Percentiles rank a stretch among this genome's conserved stretches.
phyloP scores from a whole-genome alignment of 2,797 vertebrate genomes.

The Onychomys leucogaster region DNA sequence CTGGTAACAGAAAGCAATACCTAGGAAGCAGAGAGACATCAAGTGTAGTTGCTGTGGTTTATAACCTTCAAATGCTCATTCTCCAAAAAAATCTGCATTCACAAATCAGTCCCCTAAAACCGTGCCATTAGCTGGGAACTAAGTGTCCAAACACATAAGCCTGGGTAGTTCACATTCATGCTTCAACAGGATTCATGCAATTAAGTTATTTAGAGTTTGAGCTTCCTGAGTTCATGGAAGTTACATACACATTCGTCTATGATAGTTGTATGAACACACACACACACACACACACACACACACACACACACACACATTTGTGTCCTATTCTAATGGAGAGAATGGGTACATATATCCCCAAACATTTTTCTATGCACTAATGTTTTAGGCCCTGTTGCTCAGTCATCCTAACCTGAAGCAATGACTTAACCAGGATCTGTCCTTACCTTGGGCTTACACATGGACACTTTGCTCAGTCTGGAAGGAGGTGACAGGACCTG shows the following conservation, averaged over 20 bases:
- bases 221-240: neutral
- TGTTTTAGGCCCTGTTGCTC: neutral
- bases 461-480: too few relatives aligned
- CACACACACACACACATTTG: neutral
- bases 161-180: too few relatives aligned
- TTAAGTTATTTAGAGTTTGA: neutral
- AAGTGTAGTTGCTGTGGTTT: neutral
- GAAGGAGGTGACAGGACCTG: too few relatives aligned
- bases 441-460: too few relatives aligned
- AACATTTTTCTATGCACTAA: neutral
- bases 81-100: neutral
- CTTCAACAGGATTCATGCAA: neutral
- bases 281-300: too few relatives aligned
- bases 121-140: too few relatives aligned
- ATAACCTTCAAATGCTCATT: neutral
- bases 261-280: neutral
- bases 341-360: neutral
- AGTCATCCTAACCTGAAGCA: neutral
- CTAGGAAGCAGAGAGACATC: neutral
- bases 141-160: neutral
- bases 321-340: too few relatives aligned
- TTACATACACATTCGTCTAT: fast-evolving
- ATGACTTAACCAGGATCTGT: too few relatives aligned
- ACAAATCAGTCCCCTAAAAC: too few relatives aligned
- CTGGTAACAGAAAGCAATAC: neutral